Evolutionary conservation across 2,113 vertebrate species (phyloP).

Genomic region (Siphamia tubifer): DNA sequence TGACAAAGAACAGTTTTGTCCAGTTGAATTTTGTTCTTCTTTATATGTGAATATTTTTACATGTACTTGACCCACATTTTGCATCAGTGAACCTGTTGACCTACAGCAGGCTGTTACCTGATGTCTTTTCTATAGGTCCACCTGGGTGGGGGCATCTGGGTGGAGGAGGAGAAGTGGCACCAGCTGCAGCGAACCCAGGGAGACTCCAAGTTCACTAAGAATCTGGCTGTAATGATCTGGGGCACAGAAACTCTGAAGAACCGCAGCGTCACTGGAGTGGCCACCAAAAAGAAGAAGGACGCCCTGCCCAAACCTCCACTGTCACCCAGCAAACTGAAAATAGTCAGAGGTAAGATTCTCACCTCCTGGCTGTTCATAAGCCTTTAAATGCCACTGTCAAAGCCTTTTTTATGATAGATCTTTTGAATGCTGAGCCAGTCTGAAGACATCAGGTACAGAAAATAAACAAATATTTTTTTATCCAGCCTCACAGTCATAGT

Average conservation of each 20-base stretch:
- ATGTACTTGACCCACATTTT: not conserved
- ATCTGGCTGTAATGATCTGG: slow-evolving; percentile 99
- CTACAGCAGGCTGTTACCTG: too few species aligned
- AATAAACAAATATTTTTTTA: not conserved
- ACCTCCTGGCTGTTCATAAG: not conserved
- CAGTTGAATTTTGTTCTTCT: too few species aligned
- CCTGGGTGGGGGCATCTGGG: slow-evolving; percentile 97
- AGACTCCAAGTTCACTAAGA: slow-evolving; percentile 99
- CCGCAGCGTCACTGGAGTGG: slow-evolving; percentile 97
- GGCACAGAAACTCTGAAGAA: slow-evolving; percentile 99
- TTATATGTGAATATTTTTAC: too few species aligned
- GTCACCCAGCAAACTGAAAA: slow-evolving; percentile 98
- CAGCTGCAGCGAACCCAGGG: slow-evolving; percentile 98
- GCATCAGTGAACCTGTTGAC: not conserved
- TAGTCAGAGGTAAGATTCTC: slow-evolving; percentile 89
- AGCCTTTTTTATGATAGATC: not conserved
- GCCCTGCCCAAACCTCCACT: slow-evolving; percentile 96
- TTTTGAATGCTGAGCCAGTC: not conserved
- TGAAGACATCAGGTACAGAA: not conserved
- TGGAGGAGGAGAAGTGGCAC: slow-evolving; percentile 99
- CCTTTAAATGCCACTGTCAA: not conserved
- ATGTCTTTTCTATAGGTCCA: slow-evolving; percentile 87
- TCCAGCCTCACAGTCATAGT: not conserved
- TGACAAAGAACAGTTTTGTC: too few species aligned
- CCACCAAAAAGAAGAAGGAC: slow-evolving; percentile 99